phyloP scores from a whole-genome alignment of 2,797 vertebrate species.

The Rhinophrynus dorsalis region DNA sequence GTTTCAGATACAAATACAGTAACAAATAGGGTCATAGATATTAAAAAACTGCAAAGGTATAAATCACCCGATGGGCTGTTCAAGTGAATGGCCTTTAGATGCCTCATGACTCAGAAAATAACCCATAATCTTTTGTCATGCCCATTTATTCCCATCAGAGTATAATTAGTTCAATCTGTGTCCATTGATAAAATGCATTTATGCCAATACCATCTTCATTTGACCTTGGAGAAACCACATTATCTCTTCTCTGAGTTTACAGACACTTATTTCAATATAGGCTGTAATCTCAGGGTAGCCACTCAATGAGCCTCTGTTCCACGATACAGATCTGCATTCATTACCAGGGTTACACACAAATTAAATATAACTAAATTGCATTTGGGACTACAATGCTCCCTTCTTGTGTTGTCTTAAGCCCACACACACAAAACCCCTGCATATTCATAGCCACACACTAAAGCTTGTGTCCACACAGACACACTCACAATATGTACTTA shows the following conservation, averaged over 20 bases:
- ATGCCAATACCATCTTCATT: slow-evolving; percentile 31
- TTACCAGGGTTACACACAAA: slow-evolving; percentile 36
- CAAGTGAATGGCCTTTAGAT: slow-evolving; percentile 23
- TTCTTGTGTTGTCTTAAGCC: slow-evolving; percentile 32
- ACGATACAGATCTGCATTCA: slow-evolving; percentile 41
- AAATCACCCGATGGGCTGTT: slow-evolving; percentile 37
- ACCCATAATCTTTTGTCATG: slow-evolving; percentile 44
- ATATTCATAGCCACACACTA: slow-evolving; percentile 38
- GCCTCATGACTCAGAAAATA: slow-evolving; percentile 39
- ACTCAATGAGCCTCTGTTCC: slow-evolving; percentile 38
- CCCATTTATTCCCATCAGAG: slow-evolving; percentile 24
- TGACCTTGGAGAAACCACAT: slow-evolving; percentile 36
- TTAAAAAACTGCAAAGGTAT: slow-evolving; percentile 4
- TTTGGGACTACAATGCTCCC: slow-evolving; percentile 29
- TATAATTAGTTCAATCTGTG: slow-evolving; percentile 39
- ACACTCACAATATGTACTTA: slow-evolving; percentile 38
- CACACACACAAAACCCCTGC: slow-evolving; percentile 42
- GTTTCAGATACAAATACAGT: slow-evolving; percentile 31
- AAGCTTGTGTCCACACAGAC: slow-evolving; percentile 45
- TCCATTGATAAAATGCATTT: slow-evolving; percentile 43
- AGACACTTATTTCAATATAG: slow-evolving; percentile 28
- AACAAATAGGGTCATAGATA: slow-evolving; percentile 20
- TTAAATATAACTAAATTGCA: slow-evolving; percentile 45
- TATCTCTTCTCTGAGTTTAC: slow-evolving; percentile 25
- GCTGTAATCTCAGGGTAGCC: slow-evolving; percentile 38